Evolutionary conservation across 2,888 invertebrate genomes (phyloP).

Genomic region (Trichopoda pennipes): DNA sequence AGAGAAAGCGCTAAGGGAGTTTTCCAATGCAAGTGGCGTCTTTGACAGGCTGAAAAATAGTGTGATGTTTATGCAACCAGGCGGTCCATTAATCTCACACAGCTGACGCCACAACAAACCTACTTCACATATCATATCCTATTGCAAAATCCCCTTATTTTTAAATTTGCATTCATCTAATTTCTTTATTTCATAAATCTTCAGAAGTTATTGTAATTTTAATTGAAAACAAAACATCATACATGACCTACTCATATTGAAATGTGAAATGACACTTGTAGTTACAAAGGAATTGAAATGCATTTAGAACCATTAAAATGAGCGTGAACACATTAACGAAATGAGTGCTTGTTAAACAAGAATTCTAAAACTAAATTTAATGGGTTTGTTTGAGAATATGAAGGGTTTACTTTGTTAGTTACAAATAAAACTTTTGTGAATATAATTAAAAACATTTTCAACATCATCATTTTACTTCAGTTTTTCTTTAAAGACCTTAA

Average conservation of each 20-base stretch:
- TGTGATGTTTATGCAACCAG: too few relatives aligned
- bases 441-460: too few relatives aligned
- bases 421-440: conserved; percentile 1
- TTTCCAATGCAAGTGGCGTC: too few relatives aligned
- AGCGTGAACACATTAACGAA: conserved; percentile 9
- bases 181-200: conserved; percentile 4
- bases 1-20: too few relatives aligned
- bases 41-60: too few relatives aligned
- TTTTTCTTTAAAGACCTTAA: not conserved
- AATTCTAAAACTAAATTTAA: not conserved
- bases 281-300: conserved; percentile 23
- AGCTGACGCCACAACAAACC: too few relatives aligned
- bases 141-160: not conserved
- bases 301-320: conserved; percentile 12
- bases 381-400: not conserved
- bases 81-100: too few relatives aligned
- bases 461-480: not conserved
- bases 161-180: not conserved
- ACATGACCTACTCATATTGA: conserved; percentile 2
- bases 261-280: conserved; percentile 14
- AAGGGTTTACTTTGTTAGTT: not conserved
- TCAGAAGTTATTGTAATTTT: conserved; percentile 16
- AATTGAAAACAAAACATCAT: conserved; percentile 30
- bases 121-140: too few relatives aligned
- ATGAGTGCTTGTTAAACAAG: conserved; percentile 5